Percentiles rank a stretch among this genome's conserved stretches.
phyloP scores from a whole-genome alignment of 2,797 vertebrate species.

The Triplophysa yarkandensis region DNA sequence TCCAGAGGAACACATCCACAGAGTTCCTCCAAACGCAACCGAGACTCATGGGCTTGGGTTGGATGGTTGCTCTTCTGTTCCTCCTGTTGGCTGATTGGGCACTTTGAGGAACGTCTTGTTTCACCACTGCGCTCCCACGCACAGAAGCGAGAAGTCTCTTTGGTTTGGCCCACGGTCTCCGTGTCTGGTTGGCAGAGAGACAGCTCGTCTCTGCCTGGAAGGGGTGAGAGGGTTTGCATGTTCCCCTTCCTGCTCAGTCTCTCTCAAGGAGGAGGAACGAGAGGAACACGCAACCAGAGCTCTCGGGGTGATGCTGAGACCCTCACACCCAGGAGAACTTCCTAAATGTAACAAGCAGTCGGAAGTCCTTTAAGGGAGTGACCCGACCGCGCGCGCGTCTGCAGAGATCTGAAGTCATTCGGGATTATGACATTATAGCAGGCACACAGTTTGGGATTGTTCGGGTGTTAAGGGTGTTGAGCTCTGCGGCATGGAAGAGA shows the following conservation, averaged over 20 bases:
- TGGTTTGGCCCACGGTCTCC: conserved; percentile 34
- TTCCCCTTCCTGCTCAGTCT: conserved; percentile 37
- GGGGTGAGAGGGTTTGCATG: conserved; percentile 42
- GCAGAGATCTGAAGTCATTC: conserved; percentile 18
- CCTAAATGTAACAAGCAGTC: conserved; percentile 7
- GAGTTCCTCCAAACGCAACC: neutral
- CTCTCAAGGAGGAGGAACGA: conserved; percentile 26
- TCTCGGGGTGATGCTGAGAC: conserved; percentile 19
- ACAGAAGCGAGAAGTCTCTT: conserved; percentile 35
- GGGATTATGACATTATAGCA: conserved; percentile 19
- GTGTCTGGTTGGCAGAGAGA: conserved; percentile 43
- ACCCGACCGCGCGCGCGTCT: conserved; percentile 29
- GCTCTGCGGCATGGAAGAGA: conserved; percentile 6
- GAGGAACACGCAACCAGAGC: conserved; percentile 25
- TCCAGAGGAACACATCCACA: conserved; percentile 35
- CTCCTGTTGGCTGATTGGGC: neutral
- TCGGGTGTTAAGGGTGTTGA: conserved; percentile 5
- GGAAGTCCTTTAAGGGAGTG: conserved; percentile 37
- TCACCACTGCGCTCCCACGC: conserved; percentile 29
- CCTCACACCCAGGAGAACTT: conserved; percentile 14
- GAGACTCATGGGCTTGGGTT: neutral
- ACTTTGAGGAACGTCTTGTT: conserved; percentile 22
- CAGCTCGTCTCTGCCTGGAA: conserved; percentile 35
- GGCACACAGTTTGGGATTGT: neutral
- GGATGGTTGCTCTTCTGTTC: neutral